Percentiles rank a stretch among this genome's conserved stretches.
Evolutionary conservation across 1,140 invertebrate species (phyloP).

Genomic region (Lordiphosa mommai): DNA sequence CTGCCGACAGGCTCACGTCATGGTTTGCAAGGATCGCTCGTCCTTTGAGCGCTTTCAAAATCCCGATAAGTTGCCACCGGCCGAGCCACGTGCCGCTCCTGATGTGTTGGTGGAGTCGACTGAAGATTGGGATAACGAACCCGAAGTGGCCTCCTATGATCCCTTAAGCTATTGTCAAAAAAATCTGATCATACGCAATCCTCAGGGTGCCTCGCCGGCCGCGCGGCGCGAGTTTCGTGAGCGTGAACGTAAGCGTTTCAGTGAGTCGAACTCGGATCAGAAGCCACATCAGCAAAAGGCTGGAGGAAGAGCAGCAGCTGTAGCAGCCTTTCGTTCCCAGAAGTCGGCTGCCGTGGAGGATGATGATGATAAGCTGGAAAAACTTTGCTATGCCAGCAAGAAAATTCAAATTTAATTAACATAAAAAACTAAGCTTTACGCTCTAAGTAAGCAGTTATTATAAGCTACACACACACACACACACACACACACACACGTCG

Average conservation of each 20-base stretch:
- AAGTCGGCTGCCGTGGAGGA: too few species aligned
- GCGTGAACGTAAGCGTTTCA: conserved; percentile 17
- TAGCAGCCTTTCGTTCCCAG: too few species aligned
- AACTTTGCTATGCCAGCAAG: too few species aligned
- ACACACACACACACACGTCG: too few species aligned
- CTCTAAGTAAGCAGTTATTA: too few species aligned
- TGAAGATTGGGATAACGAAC: conserved; percentile 46
- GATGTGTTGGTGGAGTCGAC: neutral
- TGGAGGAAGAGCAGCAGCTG: too few species aligned
- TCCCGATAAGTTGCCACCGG: neutral
- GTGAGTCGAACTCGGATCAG: too few species aligned
- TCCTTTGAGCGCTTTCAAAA: neutral
- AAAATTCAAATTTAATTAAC: too few species aligned
- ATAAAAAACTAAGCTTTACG: too few species aligned
- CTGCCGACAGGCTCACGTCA: conserved; percentile 12
- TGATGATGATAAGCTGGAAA: too few species aligned
- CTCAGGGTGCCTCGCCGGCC: conserved; percentile 7
- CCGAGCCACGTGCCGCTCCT: neutral
- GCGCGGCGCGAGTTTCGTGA: conserved; percentile 16
- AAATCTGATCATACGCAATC: conserved; percentile 2
- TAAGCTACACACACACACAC: too few species aligned
- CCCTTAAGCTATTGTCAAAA: conserved; percentile 6
- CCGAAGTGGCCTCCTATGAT: conserved; percentile 23
- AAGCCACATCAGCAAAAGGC: too few species aligned
- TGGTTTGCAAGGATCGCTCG: conserved; percentile 1